Evolutionary conservation across 2,113 vertebrate species (phyloP), one percentile per base, ranked within the genome.

Genomic region (Amazona guildingii): DNA sequence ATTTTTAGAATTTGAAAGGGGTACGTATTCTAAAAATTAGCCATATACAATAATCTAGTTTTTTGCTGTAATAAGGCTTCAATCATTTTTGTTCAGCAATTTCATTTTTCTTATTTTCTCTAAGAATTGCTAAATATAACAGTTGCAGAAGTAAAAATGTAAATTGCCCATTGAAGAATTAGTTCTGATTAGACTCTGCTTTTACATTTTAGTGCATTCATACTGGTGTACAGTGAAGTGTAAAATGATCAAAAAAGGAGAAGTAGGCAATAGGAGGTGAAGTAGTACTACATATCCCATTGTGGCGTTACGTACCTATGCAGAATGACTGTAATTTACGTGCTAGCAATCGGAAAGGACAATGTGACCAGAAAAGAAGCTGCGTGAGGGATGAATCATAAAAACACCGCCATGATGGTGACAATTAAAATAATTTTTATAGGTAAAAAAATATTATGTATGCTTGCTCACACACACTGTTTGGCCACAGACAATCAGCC

Each of bases 1-100:
- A 52, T 76, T 86, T 96, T 94, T 90, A 94, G 94, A 88, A 86
- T 92, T 31, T 82, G 76, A 93, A 95, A 88, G 88, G 80, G 61
- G 48, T 41, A 68, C 6, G 12, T 78, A 86, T 62, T 92, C 55
- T 54, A 86, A 95, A 94, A 86, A 35, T 48, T 55, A 86, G 2
- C 43, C 35, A 61, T 84, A 31, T 77, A 91, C 33, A 94, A 86
- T 89, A 91, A 82, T 88, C 35, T 84, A 77, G 23, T 16, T 86
- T 95, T 90, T 92, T 86, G 8, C 64, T 84, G 55, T 84, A 95
- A 84, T 79, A 82, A 84, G 41, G 13, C 43, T 93, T 96, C 73
- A 95, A 94, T 75, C 33, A 86, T 78, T 86, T 95, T 88, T 94
- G 72, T 75, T 93, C 83, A 83, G 64, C 31, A 68, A 39, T 83